phyloP scores from a whole-genome alignment of 2,888 invertebrate genomes.

The Proisotoma minuta region DNA sequence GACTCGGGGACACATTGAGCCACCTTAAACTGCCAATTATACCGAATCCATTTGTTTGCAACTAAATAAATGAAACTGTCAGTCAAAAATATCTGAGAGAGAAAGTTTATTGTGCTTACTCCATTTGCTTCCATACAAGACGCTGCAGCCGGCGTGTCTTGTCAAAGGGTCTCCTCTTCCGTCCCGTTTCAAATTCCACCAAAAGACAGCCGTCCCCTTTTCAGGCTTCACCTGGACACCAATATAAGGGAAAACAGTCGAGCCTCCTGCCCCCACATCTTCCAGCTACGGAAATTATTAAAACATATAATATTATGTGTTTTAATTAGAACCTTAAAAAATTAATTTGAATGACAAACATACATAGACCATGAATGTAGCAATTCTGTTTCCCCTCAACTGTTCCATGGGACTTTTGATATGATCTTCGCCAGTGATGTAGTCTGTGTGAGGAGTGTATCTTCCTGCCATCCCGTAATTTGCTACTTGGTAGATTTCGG shows the following conservation, averaged over 20 bases:
- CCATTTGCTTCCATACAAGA: constrained; percentile 49
- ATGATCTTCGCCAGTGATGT: constrained; percentile 43
- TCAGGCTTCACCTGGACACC: constrained; percentile 47
- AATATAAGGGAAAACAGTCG: constrained; percentile 48
- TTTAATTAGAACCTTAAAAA: background rate
- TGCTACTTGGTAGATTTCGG: constrained; percentile 48
- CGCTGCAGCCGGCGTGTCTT: constrained; percentile 48
- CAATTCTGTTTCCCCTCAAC: constrained; percentile 48
- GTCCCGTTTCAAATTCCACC: constrained; percentile 48
- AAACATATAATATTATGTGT: background rate
- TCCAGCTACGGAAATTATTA: constrained; percentile 40
- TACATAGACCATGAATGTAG: constrained; percentile 49
- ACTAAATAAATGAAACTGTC: constrained; percentile 37
- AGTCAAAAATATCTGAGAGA: no score
- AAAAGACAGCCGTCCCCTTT: constrained; percentile 48
- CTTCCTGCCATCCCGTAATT: constrained; percentile 49
- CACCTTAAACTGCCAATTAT: constrained; percentile 36
- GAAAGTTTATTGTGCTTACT: constrained; percentile 34
- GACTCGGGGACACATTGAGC: constrained; percentile 32
- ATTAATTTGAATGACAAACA: background rate
- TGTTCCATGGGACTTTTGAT: constrained; percentile 40
- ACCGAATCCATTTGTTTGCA: constrained; percentile 48
- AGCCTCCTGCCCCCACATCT: constrained; percentile 48
- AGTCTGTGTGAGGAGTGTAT: constrained; percentile 48
- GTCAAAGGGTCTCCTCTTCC: constrained; percentile 47